Conservation (phyloP, 2,797 vertebrate species). For the Ciconia nigra region DNA sequence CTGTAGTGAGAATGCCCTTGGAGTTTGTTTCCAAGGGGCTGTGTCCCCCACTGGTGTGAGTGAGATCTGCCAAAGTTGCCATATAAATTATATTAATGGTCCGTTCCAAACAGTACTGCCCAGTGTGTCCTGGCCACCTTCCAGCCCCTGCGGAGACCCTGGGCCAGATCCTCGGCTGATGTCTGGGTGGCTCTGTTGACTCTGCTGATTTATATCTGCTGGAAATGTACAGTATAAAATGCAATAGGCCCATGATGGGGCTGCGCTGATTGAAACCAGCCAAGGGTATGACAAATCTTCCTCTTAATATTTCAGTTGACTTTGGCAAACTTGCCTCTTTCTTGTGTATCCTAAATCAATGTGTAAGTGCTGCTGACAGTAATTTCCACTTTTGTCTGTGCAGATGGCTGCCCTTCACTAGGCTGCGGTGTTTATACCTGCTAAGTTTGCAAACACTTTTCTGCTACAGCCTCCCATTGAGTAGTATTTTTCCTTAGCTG, state of each 20-base stretch:
- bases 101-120: neutral
- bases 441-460: neutral
- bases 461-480: neutral
- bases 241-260: neutral
- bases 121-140: neutral
- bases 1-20: neutral
- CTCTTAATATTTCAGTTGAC: conserved; percentile 38
- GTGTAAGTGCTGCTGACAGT: conserved; percentile 44
- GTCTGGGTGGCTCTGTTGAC: neutral
- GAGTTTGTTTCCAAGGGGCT: neutral
- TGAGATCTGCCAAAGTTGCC: neutral
- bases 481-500: neutral
- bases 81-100: no score
- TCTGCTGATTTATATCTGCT: neutral
- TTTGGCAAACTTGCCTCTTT: conserved; percentile 26
- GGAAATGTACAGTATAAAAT: neutral
- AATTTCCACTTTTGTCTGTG: conserved; percentile 29
- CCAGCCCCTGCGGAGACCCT: neutral
- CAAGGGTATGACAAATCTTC: conserved; percentile 35
- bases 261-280: conserved; percentile 36
- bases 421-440: conserved; percentile 1
- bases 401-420: conserved; percentile 26
- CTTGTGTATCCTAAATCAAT: conserved; percentile 24
- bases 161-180: neutral
- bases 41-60: neutral